Base-by-base conservation (phyloP, 2,113 vertebrate genomes). In the Elephantulus edwardii region DNA sequence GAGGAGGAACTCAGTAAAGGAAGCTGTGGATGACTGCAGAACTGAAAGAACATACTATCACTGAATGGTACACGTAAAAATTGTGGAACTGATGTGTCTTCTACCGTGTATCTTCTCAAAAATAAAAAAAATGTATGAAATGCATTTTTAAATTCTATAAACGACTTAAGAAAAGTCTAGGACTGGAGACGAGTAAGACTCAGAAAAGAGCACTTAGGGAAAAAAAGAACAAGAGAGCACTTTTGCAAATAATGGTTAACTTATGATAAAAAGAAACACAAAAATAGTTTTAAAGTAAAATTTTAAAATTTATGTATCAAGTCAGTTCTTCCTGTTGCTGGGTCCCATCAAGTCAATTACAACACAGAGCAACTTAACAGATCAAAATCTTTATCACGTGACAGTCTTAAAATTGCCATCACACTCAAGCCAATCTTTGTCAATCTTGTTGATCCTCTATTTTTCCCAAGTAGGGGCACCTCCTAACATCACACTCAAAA, bases 91-190 rank as follows among this genome's bases (percentile, higher is more conserved):
- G 56, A 10, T 28, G 26, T 66, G 35, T 35, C 33, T 66, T 66
- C 33, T 66, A n/a, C 62, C 19, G 33, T n/a, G 62, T 35, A 66
- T 66, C 16, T 66, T 66, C 14, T 35, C 62, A 66, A 66, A 30
- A 66, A n/a, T 10, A 62, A 54, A 58, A 58, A 66, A 95, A 75
- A 44, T 77, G 82, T 12, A 72, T 30, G 28, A 84, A 92, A 92
- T 12, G 74, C 30, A 86, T 60, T 86, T 91, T 68, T 82, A 79
- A 75, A 90, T 54, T 33, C 56, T 88, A 78, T n/a, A 95, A 90
- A 70, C 74, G 56, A 68, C 71, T 79, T 91, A 48, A 80, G 58
- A 75, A 86, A 86, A 81, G 48, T 68, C 56, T 68, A 71, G 11
- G 44, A 66, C 24, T 22, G 20, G 86, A 76, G 91, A 82, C 64